A percentile compares a stretch with the other conserved stretches of the same genome.
Conservation (phyloP, 1,140 invertebrate genomes). For the Zophobas atratus region DNA sequence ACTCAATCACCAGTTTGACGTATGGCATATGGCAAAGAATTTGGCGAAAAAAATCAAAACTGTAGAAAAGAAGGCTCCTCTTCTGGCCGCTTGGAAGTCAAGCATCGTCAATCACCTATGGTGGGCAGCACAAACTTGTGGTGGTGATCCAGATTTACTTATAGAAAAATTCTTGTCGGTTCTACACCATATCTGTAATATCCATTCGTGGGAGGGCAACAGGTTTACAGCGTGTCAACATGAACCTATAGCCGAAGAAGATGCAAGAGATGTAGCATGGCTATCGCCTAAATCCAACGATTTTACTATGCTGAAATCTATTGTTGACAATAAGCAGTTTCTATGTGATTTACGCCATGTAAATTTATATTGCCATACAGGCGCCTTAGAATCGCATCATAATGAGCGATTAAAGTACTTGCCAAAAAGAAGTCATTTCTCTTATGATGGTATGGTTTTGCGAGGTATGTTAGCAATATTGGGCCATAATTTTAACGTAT, state of each 20-base stretch:
- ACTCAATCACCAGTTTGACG: neutral
- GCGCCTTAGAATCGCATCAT: neutral
- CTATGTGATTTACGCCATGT: neutral
- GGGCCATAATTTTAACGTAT: neutral
- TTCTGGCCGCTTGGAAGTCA: neutral
- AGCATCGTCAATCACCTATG: neutral
- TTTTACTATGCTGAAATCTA: neutral
- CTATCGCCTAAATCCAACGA: neutral
- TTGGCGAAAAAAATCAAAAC: neutral
- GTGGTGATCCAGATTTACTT: neutral
- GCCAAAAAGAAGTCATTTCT: neutral
- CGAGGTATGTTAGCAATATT: neutral
- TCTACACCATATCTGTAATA: constrained; percentile 1
- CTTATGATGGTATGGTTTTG: neutral
- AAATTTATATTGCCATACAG: neutral
- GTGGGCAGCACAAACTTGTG: neutral
- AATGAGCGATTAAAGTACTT: neutral
- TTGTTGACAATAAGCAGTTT: neutral
- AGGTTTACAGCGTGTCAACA: neutral
- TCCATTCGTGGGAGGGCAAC: neutral
- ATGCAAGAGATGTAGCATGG: neutral
- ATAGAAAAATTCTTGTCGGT: neutral
- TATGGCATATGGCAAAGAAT: neutral
- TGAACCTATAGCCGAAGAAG: neutral
- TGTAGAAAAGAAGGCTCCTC: neutral